Evolutionary conservation across 2,888 invertebrate genomes (phyloP), one percentile per base, ranked within the genome.

Genomic region (Synanthedon tipuliformis): DNA sequence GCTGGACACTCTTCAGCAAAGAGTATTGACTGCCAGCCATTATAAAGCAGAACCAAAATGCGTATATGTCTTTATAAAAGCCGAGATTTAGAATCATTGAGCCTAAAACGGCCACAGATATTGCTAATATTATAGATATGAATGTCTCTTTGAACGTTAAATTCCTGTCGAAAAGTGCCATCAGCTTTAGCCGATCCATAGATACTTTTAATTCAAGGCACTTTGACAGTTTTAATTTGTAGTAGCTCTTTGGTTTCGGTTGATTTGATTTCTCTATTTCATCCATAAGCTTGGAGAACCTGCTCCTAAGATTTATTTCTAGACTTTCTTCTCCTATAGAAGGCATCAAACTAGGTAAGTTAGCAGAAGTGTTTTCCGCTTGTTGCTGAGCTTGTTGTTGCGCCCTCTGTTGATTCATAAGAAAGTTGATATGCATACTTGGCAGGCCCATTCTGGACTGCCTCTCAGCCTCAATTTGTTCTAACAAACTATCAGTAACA

Each of bases 1-100:
- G 99, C 72, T 99, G 99, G 1, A 99, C 99, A 62, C 98, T 98
- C 85, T 98, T 99, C 59, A 98, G 83, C 60, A 99, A 85, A 0
- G 97, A 98, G 80, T 99, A 99, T 79, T 99, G 99, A 69, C 98
- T 97, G 13, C 97, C 94, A 1, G 99, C 99, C 65, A 98, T 96
- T n/a, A 98, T 95, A 65, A 98, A 95, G 83, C 98, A 98, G 79
- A 99, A 97, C 71, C 97, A 89, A 76, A 99, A 95, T 13, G 98
- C 95, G 66, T 93, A 94, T 53, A 98, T 90, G 75, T 99, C 99
- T 65, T 92, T 92, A 83, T 96, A 99, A 75, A 97, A 94, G 51
- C 94, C 93, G 50, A 93, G 89, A 69, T 94, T 93, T 7, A 98
- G 87, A 40, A 98, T 90, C 57, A 92, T 87, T 0, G 96, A 93